A percentile compares a stretch with the other conserved stretches of the same genome.
phyloP scores from a whole-genome alignment of 37 sponge, comb jelly and placozoan genomes.

The Lycopodina hypogea region DNA sequence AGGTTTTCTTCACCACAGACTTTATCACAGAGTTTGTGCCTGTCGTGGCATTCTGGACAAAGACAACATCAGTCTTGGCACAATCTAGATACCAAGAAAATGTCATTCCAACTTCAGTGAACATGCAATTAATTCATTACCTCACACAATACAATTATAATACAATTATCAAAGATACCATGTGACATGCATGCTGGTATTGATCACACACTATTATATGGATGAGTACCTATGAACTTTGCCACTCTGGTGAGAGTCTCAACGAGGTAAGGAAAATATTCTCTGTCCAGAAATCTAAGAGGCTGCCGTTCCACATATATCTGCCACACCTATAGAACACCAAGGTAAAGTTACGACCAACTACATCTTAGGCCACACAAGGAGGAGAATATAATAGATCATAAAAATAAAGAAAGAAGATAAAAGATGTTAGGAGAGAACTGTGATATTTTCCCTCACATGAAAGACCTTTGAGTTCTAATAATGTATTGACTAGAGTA shows the following conservation, averaged over 20 bases:
- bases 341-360: no score
- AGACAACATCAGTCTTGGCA: slow-evolving; percentile 60
- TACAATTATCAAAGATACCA: neutral
- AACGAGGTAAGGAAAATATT: slow-evolving; percentile 66
- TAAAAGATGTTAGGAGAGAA: no score
- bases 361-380: no score
- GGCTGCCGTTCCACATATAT: slow-evolving; percentile 77
- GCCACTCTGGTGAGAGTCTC: slow-evolving; percentile 53
- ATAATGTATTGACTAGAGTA: no score
- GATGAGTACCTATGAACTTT: slow-evolving; percentile 58
- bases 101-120: no score
- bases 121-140: no score
- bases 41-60: slow-evolving; percentile 80
- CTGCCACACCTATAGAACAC: slow-evolving; percentile 54
- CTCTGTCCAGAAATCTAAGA: slow-evolving; percentile 74
- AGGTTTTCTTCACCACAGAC: slow-evolving; percentile 32
- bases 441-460: no score
- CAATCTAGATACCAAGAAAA: slow-evolving; percentile 31
- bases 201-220: neutral
- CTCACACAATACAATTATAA: neutral
- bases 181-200: neutral
- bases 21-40: slow-evolving; percentile 61
- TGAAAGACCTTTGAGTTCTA: no score
- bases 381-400: no score
- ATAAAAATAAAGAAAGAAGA: no score